Evolutionary conservation across 2,888 invertebrate genomes (phyloP).

Genomic region (Drosophila flavopinicola): DNA sequence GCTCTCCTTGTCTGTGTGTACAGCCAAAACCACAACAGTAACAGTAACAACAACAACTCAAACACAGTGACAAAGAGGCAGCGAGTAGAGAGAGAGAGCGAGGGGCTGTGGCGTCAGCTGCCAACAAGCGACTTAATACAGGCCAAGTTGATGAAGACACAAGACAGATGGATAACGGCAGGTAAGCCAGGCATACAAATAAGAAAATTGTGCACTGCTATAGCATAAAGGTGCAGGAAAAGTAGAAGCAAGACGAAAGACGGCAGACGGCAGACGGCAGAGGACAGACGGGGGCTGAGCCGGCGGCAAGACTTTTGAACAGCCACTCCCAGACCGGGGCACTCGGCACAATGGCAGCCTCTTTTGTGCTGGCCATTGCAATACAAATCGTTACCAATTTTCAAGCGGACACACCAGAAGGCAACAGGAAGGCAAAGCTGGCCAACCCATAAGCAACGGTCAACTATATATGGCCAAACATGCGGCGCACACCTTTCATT

Average conservation of each 20-base stretch:
- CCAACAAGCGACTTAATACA: slow-evolving; percentile 75
- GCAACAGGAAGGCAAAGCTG: slow-evolving; percentile 35
- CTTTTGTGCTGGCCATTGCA: slow-evolving; percentile 63
- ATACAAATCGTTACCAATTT: slow-evolving; percentile 81
- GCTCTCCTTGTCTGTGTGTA: slow-evolving; percentile 2
- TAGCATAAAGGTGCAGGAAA: slow-evolving; percentile 14
- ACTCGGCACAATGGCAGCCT: slow-evolving; percentile 51
- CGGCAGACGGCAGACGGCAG: neutral
- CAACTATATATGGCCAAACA: slow-evolving; percentile 76
- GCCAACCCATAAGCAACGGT: slow-evolving; percentile 71
- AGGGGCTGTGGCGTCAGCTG: slow-evolving; percentile 19
- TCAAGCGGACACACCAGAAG: slow-evolving; percentile 60
- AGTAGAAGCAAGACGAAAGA: slow-evolving; percentile 25
- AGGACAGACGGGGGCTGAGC: slow-evolving; percentile 16
- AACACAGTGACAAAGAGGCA: slow-evolving; percentile 29
- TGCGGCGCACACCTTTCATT: slow-evolving; percentile 76
- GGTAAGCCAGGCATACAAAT: slow-evolving; percentile 76
- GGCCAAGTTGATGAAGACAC: slow-evolving; percentile 78
- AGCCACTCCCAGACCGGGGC: slow-evolving; percentile 34
- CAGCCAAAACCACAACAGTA: slow-evolving; percentile 37
- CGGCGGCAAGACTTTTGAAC: slow-evolving; percentile 62
- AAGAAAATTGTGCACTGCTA: slow-evolving; percentile 64
- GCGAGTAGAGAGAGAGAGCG: neutral
- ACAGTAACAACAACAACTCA: slow-evolving; percentile 28
- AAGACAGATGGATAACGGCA: slow-evolving; percentile 79